These are phyloP conservation scores for Clarias platycephalus DNA, from an alignment of 2,797 vertebrate species.

Conservation along the genomic window DNA sequence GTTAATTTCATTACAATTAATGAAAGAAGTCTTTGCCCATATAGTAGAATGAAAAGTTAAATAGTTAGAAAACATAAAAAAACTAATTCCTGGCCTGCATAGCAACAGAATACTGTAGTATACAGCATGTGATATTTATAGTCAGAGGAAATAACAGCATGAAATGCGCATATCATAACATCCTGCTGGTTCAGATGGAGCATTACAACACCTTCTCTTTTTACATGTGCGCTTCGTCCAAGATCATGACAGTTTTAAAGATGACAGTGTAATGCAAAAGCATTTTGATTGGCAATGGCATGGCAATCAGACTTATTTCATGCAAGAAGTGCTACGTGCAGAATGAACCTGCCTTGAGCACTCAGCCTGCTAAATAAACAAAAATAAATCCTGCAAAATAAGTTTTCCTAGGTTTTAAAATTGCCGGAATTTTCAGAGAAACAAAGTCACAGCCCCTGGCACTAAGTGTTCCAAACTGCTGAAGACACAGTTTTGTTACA, in stretches of 20 bases:
- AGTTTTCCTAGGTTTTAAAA: constrained; percentile 35
- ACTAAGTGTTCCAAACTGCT: constrained; percentile 20
- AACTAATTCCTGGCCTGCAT: background rate
- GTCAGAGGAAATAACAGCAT: constrained; percentile 8
- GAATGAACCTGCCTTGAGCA: constrained; percentile 27
- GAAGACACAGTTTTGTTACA: constrained; percentile 7
- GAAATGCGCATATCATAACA: constrained; percentile 17
- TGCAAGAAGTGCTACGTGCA: background rate
- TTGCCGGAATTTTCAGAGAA: constrained; percentile 15
- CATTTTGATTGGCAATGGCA: constrained; percentile 27
- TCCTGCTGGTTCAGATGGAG: constrained; percentile 18
- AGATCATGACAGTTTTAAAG: constrained; percentile 23
- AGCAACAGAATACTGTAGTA: background rate
- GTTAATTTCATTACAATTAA: background rate
- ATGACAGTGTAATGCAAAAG: background rate
- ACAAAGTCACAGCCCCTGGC: constrained; percentile 29
- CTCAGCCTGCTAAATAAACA: constrained; percentile 13
- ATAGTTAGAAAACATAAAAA: background rate
- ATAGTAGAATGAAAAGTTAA: background rate
- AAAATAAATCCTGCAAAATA: constrained; percentile 18
- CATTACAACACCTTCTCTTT: constrained; percentile 14
- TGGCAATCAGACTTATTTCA: constrained; percentile 20
- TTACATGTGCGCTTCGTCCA: constrained; percentile 12
- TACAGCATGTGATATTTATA: background rate
- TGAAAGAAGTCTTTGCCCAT: background rate